Conservation (phyloP, 1,140 invertebrate genomes). For the Drosophila serrata region DNA sequence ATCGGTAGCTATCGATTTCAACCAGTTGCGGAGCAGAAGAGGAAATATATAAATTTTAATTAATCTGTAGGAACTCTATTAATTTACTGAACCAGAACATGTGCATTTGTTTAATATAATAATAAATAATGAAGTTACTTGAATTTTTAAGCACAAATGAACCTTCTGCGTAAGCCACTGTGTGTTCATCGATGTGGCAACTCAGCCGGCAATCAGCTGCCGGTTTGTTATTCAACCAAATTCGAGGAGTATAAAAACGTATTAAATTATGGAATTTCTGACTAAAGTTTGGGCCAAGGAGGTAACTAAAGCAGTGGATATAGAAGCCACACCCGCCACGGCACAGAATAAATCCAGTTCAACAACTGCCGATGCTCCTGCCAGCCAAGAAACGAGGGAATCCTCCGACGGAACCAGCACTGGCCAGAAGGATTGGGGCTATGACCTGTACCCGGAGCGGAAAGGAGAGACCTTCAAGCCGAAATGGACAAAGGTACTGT, state of each 20-base stretch:
- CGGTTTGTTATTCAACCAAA: slow-evolving; percentile 74
- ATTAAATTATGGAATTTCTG: slow-evolving; percentile 64
- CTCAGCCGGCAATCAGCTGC: slow-evolving; percentile 60
- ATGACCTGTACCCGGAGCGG: slow-evolving; percentile 95
- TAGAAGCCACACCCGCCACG: neutral
- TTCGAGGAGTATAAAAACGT: slow-evolving; percentile 13
- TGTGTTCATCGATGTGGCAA: slow-evolving; percentile 32
- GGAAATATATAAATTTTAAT: neutral
- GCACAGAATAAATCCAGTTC: slow-evolving; percentile 7
- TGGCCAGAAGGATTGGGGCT: slow-evolving; percentile 87
- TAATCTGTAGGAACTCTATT: neutral
- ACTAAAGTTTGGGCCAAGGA: slow-evolving; percentile 71
- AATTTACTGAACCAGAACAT: neutral
- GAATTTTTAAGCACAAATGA: neutral
- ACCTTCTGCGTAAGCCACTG: neutral
- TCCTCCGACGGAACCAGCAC: slow-evolving; percentile 7
- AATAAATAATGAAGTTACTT: neutral
- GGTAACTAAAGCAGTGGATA: neutral
- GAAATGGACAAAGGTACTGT: slow-evolving; percentile 87
- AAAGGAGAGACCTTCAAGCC: slow-evolving; percentile 87
- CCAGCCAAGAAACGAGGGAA: slow-evolving; percentile 27
- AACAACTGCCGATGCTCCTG: neutral
- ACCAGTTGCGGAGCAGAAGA: neutral
- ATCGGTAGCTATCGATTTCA: slow-evolving; percentile 28
- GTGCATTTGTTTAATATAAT: neutral